Evolutionary conservation across 2,888 invertebrate species (phyloP), one percentile per base, ranked within the genome.

Genomic region (Dascillus cervinus): DNA sequence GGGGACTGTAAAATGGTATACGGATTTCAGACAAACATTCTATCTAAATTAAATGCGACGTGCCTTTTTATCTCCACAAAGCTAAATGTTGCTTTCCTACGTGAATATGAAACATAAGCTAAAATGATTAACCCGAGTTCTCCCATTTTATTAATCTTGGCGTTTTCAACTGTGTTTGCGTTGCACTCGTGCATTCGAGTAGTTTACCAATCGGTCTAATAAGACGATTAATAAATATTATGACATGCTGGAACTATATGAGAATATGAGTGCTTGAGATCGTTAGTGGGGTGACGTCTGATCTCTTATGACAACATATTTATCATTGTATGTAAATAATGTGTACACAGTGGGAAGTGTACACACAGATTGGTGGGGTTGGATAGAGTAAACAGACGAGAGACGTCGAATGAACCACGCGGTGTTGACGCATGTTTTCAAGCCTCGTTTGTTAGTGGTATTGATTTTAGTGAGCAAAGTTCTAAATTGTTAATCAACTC

Each of bases 391-490:
- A 44, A 44, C 42, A 41, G 39, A 44, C 40, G 38, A 41, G 37
- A 36, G 38, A 38, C 38, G 39, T 39, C 34, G 43, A 44, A 43
- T 39, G 39, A 41, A 42, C 40, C 38, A 42, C 58, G 62, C 62
- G 62, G 56, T 71, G 71, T 72, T 71, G 71, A 71, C 71, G 72
- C 71, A 70, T 72, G 71, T 72, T 71, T 71, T 72, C 70, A 70
- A 69, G 70, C 68, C 66, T 71, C 70, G 71, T 69, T 70, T 70
- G 53, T 48, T 54, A 63, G 63, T 64, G 62, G 68, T 71, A 70
- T 71, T 70, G 70, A 71, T 71, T 70, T 70, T 65, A 28, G 28
- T 35, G 41, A 50, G 36, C n/a, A n/a, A n/a, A n/a, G n/a, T n/a
- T n/a, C n/a, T n/a, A n/a, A n/a, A n/a, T n/a, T n/a, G n/a, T n/a